Percentiles rank a stretch among this genome's conserved stretches.
Evolutionary conservation across 2,888 invertebrate genomes (phyloP).

Genomic region (Willowsia nigromaculata): DNA sequence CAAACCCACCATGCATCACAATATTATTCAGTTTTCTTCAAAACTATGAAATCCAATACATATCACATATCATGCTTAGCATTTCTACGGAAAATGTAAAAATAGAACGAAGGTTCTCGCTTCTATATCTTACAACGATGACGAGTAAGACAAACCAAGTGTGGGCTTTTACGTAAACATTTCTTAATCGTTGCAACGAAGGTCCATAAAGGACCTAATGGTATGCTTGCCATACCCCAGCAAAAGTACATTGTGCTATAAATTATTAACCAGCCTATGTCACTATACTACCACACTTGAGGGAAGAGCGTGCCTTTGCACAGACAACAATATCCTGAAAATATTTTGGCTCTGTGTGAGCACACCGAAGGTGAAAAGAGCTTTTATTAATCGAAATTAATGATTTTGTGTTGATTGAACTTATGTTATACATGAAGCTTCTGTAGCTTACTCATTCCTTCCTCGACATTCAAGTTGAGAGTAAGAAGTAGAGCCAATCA

Average conservation of each 20-base stretch:
- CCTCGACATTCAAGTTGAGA: too few relatives aligned
- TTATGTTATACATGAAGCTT: too few relatives aligned
- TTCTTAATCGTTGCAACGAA: neutral
- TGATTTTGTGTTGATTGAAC: too few relatives aligned
- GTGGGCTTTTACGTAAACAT: slow-evolving; percentile 8
- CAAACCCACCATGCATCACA: too few relatives aligned
- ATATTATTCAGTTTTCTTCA: too few relatives aligned
- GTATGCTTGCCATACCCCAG: neutral
- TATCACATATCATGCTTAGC: too few relatives aligned
- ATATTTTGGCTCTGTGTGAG: neutral
- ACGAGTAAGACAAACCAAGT: neutral
- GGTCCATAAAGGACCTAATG: neutral
- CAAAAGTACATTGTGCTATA: neutral
- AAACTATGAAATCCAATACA: too few relatives aligned
- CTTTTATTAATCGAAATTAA: too few relatives aligned
- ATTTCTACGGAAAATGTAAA: neutral
- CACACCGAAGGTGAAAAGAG: neutral
- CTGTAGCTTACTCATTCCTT: too few relatives aligned
- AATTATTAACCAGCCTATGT: neutral
- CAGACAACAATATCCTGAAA: neutral
- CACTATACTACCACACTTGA: neutral
- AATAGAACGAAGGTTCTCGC: neutral
- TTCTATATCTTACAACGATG: neutral
- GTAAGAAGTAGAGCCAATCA: too few relatives aligned
- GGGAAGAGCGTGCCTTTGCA: neutral